phyloP scores from a whole-genome alignment of 2,888 invertebrate genomes.

The Melieria crassipennis region DNA sequence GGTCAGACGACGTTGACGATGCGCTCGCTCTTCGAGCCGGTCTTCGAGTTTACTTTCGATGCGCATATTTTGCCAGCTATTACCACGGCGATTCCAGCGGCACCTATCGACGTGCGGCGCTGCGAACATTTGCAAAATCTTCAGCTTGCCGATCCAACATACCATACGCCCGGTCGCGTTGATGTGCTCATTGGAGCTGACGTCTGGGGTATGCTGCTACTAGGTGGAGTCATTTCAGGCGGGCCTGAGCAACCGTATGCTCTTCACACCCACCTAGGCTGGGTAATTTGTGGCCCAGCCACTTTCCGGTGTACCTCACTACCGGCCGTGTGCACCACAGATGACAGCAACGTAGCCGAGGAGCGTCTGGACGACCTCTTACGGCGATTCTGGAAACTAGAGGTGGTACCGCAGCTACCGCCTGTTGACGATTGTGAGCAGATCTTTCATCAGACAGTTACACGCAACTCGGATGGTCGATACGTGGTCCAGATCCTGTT shows the following conservation, averaged over 20 bases:
- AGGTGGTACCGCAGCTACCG: constrained; percentile 16
- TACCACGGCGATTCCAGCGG: too few relatives aligned
- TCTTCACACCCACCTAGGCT: constrained; percentile 31
- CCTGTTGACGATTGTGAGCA: constrained; percentile 15
- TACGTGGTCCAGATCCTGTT: constrained; percentile 31
- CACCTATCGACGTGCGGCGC: background rate
- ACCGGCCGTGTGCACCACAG: background rate
- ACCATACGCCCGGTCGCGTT: constrained; percentile 38
- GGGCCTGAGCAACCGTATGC: constrained; percentile 26
- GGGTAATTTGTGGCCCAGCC: constrained; percentile 36
- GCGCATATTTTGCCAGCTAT: background rate
- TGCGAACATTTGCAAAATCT: constrained; percentile 35
- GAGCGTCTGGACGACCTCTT: constrained; percentile 29
- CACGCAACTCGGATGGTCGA: constrained; percentile 21
- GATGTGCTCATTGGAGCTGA: constrained; percentile 36
- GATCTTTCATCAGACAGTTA: constrained; percentile 24
- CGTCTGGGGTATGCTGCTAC: constrained; percentile 19
- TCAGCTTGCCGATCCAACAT: constrained; percentile 37
- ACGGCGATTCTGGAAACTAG: constrained; percentile 34
- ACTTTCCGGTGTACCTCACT: background rate
- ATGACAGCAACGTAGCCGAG: background rate
- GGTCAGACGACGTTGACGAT: constrained; percentile 8
- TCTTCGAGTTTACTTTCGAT: constrained; percentile 8
- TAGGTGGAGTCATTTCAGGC: constrained; percentile 22
- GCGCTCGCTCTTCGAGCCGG: constrained; percentile 8